A percentile compares a stretch with the other conserved stretches of the same genome.
Evolutionary conservation across 2,113 vertebrate genomes (phyloP).

Genomic region (Rhea pennata): DNA sequence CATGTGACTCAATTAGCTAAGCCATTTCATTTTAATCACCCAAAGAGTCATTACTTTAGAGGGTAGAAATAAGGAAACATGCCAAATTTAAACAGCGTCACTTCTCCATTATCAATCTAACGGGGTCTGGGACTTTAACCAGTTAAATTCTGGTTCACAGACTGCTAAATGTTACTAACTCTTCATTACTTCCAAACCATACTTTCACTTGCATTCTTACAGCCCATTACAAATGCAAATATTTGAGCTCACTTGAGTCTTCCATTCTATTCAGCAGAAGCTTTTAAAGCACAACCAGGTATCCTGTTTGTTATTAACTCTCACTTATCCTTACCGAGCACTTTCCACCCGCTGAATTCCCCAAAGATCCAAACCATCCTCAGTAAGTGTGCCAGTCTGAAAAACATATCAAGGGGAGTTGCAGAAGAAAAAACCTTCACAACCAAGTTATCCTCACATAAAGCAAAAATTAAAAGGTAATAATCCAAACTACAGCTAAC

Average conservation of each 20-base stretch:
- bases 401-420: not conserved
- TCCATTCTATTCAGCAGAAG: not conserved
- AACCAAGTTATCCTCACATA: not conserved
- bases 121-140: not conserved
- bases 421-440: not conserved
- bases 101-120: not conserved
- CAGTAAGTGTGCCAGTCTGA: conserved; percentile 96
- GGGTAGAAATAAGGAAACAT: not conserved
- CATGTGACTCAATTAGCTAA: not conserved
- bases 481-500: not conserved
- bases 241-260: not conserved
- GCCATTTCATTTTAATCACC: not conserved
- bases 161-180: accelerated
- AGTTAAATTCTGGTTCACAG: not conserved
- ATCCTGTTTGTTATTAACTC: not conserved
- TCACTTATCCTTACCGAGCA: conserved; percentile 78
- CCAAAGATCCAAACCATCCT: conserved; percentile 97
- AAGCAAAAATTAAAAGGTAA: not conserved
- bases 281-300: not conserved
- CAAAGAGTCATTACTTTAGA: not conserved
- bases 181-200: not conserved
- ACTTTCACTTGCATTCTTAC: not conserved
- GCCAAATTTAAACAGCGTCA: not conserved
- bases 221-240: not conserved
- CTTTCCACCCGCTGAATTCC: conserved; percentile 91